phyloP scores from a whole-genome alignment of 2,888 invertebrate species.

The Thymelicus lineola region DNA sequence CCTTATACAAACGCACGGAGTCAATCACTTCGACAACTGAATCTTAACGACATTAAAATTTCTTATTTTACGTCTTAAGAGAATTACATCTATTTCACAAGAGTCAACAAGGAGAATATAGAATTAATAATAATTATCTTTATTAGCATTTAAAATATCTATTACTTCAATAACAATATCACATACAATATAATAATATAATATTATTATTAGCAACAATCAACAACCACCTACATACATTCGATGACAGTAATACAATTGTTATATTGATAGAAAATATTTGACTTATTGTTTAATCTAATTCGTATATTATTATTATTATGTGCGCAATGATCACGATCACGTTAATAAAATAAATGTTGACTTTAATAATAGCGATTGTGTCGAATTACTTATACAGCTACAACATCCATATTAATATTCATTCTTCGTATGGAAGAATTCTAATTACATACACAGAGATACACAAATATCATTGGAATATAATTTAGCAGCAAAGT shows the following conservation, averaged over 20 bases:
- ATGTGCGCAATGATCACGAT: conserved; percentile 75
- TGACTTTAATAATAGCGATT: conserved; percentile 29
- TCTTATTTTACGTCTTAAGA: conserved; percentile 55
- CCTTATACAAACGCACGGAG: background rate
- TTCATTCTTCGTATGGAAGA: conserved; percentile 32
- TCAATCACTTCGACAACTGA: conserved; percentile 2
- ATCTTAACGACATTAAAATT: conserved; percentile 41
- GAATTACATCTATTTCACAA: conserved; percentile 69
- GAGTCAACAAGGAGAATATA: conserved; percentile 81
- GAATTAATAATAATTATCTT: conserved; percentile 60
- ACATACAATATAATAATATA: conserved; percentile 79
- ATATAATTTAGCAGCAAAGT: conserved; percentile 41
- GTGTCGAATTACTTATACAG: conserved; percentile 18
- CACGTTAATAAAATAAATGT: conserved; percentile 52
- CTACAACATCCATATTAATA: conserved; percentile 23
- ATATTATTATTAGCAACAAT: conserved; percentile 71
- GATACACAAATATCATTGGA: conserved; percentile 41
- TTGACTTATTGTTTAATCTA: conserved; percentile 73
- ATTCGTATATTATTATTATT: conserved; percentile 69
- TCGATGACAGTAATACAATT: conserved; percentile 68
- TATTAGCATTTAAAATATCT: conserved; percentile 77
- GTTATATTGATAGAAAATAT: conserved; percentile 61
- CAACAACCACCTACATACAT: conserved; percentile 73
- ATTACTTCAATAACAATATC: conserved; percentile 83
- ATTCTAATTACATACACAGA: conserved; percentile 40